phyloP scores from a whole-genome alignment of 2,888 invertebrate genomes.

The Drosophila nigricruria region DNA sequence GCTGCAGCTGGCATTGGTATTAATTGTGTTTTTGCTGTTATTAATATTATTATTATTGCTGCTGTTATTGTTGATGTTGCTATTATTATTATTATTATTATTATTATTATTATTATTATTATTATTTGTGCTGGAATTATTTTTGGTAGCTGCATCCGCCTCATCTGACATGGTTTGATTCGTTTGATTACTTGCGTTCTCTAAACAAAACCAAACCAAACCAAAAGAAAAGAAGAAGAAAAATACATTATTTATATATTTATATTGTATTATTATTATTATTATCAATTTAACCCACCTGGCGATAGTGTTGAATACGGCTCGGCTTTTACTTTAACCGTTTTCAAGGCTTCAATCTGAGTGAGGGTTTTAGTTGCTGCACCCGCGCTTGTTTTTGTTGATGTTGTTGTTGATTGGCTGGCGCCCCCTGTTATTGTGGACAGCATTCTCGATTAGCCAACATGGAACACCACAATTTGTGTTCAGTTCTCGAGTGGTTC shows the following conservation, averaged over 20 bases:
- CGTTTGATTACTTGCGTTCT: conserved; percentile 43
- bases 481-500: neutral
- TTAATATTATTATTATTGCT: conserved; percentile 18
- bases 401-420: conserved; percentile 45
- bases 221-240: neutral
- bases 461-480: conserved; percentile 29
- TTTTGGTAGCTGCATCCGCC: conserved; percentile 35
- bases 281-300: conserved; percentile 33
- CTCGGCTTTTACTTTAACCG: conserved; percentile 54
- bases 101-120: conserved; percentile 11
- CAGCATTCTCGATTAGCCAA: conserved; percentile 55
- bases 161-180: conserved; percentile 64
- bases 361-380: conserved; percentile 11
- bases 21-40: conserved; percentile 20
- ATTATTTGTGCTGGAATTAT: conserved; percentile 12
- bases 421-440: conserved; percentile 57
- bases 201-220: no score
- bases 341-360: conserved; percentile 26
- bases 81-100: conserved; percentile 18
- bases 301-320: conserved; percentile 49
- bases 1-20: conserved; percentile 4
- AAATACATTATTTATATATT: neutral
- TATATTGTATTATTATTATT: neutral
- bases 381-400: conserved; percentile 32
- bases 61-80: conserved; percentile 16